Evolutionary conservation across 2,888 invertebrate species (phyloP), one percentile per base, ranked within the genome.

Genomic region (Acrobasis repandana): DNA sequence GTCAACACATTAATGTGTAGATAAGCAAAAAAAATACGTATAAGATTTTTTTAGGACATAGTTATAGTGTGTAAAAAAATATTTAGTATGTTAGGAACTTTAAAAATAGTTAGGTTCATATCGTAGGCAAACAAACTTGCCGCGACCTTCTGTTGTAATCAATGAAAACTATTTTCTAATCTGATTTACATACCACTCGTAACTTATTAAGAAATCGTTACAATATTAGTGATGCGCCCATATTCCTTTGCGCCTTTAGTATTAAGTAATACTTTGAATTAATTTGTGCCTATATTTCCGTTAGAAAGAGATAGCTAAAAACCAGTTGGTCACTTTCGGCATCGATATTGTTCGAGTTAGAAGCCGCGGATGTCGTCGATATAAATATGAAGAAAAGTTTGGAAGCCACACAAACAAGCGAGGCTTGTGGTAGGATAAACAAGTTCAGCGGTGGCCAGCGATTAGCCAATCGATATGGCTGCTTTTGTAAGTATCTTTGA

Each of bases 381-480:
- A 92, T 92, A 92, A 90, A 90, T 88, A 89, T 87, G 83, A 85
- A 80, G 77, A 75, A 75, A 82, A 71, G 72, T 74, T 72, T 71
- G 71, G 73, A 78, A 77, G 71, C 75, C 67, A 73, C 84, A 87
- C 89, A 90, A 85, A 88, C 90, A 84, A 86, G 84, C 83, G 67
- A 69, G 72, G 82, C 82, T 86, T 84, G 87, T 88, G 76, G 82
- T 77, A 75, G 85, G 78, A 79, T 69, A 83, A 77, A 89, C 88
- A 83, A 77, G 78, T 78, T 79, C 67, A 73, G 73, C 70, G 73
- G 90, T 86, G 77, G 90, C 90, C 89, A 87, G 92, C 92, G 90
- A 82, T 89, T 92, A 92, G 92, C 91, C 90, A 89, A 81, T 79
- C 78, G 77, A 75, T 66, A 92, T 92, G 92, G 91, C 91, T 88